Evolutionary conservation across 1,140 invertebrate species (phyloP).

Genomic region (Pararge aegeria): DNA sequence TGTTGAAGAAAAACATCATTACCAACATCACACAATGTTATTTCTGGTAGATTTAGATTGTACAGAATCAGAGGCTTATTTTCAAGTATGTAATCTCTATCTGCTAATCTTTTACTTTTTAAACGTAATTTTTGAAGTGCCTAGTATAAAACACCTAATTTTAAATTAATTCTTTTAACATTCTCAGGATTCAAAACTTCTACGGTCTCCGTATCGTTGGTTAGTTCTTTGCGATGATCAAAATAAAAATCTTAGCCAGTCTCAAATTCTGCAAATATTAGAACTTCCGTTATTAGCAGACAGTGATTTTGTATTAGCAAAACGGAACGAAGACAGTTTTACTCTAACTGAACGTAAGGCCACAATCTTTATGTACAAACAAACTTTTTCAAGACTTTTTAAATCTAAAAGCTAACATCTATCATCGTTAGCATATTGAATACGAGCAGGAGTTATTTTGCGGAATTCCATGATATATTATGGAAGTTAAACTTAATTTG

Average conservation of each 20-base stretch:
- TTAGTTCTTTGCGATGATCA: conserved; percentile 30
- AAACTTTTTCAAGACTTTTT: no score
- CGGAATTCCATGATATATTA: no score
- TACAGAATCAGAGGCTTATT: conserved; percentile 22
- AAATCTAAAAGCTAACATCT: no score
- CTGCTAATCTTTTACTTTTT: no score
- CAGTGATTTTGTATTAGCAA: conserved; percentile 56
- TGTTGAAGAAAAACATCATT: neutral
- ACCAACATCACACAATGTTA: conserved; percentile 34
- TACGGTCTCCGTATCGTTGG: conserved; percentile 53
- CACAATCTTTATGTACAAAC: neutral
- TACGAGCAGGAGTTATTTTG: no score
- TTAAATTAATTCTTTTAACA: neutral
- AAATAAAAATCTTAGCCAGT: conserved; percentile 1
- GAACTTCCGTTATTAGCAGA: conserved; percentile 41
- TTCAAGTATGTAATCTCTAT: conserved; percentile 37
- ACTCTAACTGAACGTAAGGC: conserved; percentile 51
- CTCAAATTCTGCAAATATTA: conserved; percentile 17
- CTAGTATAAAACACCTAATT: no score
- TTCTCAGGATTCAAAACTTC: conserved; percentile 35
- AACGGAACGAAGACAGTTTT: conserved; percentile 30
- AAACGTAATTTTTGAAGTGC: no score
- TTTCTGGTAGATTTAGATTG: conserved; percentile 50
- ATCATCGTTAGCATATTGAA: no score
- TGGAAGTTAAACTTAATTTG: no score